phyloP scores from a whole-genome alignment of 2,888 invertebrate genomes.

The Acanthococcus lagerstroemiae region DNA sequence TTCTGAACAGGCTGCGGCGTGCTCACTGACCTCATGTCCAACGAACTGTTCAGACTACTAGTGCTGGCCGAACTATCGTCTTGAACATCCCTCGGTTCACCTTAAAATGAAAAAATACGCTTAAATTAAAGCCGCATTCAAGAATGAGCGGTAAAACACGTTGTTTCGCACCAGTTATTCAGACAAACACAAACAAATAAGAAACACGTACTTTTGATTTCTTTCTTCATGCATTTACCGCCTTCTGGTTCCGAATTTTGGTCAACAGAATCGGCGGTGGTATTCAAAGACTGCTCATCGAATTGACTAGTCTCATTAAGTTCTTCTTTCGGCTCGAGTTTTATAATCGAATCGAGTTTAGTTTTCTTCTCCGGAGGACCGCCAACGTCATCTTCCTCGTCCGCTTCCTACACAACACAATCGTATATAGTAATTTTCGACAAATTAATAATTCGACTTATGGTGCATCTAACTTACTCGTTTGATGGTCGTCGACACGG shows the following conservation, averaged over 20 bases:
- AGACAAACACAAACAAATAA: neutral
- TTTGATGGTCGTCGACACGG: constrained; percentile 20
- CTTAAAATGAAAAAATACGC: neutral
- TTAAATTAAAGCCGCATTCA: neutral
- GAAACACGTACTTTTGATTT: constrained; percentile 7
- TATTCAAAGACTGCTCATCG: constrained; percentile 6
- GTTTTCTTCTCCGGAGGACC: constrained; percentile 12
- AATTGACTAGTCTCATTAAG: neutral
- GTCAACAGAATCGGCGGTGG: constrained; percentile 1
- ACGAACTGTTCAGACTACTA: constrained; percentile 35
- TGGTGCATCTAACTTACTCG: constrained; percentile 10
- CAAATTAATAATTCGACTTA: neutral
- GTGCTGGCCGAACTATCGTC: neutral
- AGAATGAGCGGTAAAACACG: neutral
- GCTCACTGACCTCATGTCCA: constrained; percentile 51
- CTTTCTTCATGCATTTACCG: neutral
- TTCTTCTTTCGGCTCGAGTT: constrained; percentile 22
- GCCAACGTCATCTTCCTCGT: constrained; percentile 16
- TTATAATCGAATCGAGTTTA: constrained; percentile 12
- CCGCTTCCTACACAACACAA: constrained; percentile 19
- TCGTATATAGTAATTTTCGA: too few relatives aligned
- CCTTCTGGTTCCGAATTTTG: constrained; percentile 13
- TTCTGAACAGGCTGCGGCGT: constrained; percentile 35
- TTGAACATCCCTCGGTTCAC: constrained; percentile 9
- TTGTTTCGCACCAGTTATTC: neutral